Conservation (phyloP, 2,888 invertebrate genomes). For the Odiellus spinosus region DNA sequence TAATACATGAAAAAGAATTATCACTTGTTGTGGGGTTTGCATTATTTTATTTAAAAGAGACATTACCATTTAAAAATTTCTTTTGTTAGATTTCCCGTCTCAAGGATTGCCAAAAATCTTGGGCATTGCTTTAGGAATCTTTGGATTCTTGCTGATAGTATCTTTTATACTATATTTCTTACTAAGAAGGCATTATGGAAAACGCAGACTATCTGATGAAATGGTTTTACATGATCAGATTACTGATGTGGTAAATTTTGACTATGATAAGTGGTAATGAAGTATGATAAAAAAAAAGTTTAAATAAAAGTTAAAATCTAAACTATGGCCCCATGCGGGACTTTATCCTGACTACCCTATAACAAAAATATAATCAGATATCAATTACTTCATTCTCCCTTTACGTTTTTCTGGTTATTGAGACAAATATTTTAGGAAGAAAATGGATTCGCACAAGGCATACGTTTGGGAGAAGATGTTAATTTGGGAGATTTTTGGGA, state of each 20-base stretch:
- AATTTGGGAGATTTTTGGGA: conserved; percentile 46
- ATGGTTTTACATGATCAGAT: conserved; percentile 44
- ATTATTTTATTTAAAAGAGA: no score
- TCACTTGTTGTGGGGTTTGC: no score
- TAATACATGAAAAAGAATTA: no score
- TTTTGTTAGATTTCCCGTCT: neutral
- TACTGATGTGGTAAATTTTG: conserved; percentile 45
- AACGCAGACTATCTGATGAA: conserved; percentile 39
- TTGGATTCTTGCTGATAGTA: conserved; percentile 45
- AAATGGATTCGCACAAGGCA: conserved; percentile 34
- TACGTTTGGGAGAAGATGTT: conserved; percentile 20
- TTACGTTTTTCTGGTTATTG: no score
- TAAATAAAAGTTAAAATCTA: no score
- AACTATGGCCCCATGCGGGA: no score
- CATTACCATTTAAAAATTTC: no score
- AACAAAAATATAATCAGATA: neutral
- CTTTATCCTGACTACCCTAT: neutral
- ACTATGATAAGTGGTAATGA: no score
- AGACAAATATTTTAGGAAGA: conserved; percentile 41
- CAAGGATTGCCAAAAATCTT: conserved; percentile 22
- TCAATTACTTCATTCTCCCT: neutral
- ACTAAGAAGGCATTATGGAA: conserved; percentile 34
- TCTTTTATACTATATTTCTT: conserved; percentile 46
- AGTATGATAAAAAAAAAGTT: no score
- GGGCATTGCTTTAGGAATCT: conserved; percentile 52